Conservation (phyloP, 2,113 vertebrate species). For the Scatophagus argus region DNA sequence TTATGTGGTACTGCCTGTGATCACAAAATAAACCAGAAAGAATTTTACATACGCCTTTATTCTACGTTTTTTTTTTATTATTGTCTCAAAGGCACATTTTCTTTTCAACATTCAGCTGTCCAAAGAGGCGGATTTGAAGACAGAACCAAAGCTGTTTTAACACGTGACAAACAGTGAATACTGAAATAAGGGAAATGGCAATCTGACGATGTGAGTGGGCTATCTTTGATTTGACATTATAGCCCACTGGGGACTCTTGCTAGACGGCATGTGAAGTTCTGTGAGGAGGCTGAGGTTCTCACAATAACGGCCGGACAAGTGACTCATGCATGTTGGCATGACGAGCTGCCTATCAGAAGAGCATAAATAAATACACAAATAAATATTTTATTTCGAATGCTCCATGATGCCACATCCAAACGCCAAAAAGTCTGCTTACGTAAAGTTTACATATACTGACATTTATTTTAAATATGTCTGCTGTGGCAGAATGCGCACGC, state of each 20-base stretch:
- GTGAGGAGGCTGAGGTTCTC: conserved; percentile 46
- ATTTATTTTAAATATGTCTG: neutral
- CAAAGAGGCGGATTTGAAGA: conserved; percentile 11
- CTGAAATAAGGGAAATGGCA: conserved; percentile 16
- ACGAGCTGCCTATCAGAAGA: conserved; percentile 23
- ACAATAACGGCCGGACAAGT: conserved; percentile 30
- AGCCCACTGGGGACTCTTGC: conserved; percentile 38
- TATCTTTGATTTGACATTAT: conserved; percentile 44
- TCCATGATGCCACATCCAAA: neutral
- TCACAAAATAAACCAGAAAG: conserved; percentile 64
- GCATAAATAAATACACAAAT: neutral
- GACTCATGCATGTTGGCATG: conserved; percentile 49
- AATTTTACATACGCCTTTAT: conserved; percentile 52
- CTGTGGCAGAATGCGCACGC: neutral
- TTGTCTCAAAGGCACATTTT: conserved; percentile 39
- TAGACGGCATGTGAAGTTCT: conserved; percentile 47
- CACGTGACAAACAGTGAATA: conserved; percentile 13
- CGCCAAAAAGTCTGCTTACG: neutral
- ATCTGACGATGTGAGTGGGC: conserved; percentile 1
- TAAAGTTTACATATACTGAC: neutral
- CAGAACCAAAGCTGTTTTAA: conserved; percentile 8
- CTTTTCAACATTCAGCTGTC: conserved; percentile 26
- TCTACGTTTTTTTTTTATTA: conserved; percentile 39
- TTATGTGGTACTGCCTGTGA: conserved; percentile 61
- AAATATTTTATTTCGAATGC: neutral